Conservation (phyloP, 1,140 invertebrate genomes). For the Musca vetustissima region DNA sequence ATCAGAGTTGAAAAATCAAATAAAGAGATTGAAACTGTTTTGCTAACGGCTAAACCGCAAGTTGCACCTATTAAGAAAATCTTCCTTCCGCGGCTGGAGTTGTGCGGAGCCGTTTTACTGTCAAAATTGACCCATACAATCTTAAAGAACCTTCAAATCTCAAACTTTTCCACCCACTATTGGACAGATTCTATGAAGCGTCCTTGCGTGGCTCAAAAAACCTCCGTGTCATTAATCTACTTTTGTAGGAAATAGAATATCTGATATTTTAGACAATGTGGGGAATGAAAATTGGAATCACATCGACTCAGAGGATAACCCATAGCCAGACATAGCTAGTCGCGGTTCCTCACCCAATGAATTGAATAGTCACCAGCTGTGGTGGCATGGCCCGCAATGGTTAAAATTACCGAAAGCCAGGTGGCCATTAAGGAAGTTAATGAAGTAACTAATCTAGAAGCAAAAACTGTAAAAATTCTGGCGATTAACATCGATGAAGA, state of each 20-base stretch:
- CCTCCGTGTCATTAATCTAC: neutral
- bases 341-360: neutral
- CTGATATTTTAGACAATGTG: neutral
- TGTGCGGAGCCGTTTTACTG: neutral
- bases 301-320: neutral
- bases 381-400: neutral
- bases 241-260: neutral
- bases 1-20: slow-evolving; percentile 17
- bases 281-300: slow-evolving; percentile 7
- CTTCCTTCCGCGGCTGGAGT: neutral
- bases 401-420: neutral
- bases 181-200: neutral
- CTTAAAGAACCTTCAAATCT: neutral
- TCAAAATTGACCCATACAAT: neutral
- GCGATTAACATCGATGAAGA: neutral
- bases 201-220: slow-evolving; percentile 1
- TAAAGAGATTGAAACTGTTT: slow-evolving; percentile 5
- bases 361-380: neutral
- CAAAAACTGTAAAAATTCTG: no score
- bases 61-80: neutral
- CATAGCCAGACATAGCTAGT: neutral
- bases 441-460: neutral
- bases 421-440: neutral
- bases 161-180: neutral
- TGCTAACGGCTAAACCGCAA: neutral